phyloP scores from a whole-genome alignment of 92 coral and sea anemone species.

The Anthopleura xanthogrammica region DNA sequence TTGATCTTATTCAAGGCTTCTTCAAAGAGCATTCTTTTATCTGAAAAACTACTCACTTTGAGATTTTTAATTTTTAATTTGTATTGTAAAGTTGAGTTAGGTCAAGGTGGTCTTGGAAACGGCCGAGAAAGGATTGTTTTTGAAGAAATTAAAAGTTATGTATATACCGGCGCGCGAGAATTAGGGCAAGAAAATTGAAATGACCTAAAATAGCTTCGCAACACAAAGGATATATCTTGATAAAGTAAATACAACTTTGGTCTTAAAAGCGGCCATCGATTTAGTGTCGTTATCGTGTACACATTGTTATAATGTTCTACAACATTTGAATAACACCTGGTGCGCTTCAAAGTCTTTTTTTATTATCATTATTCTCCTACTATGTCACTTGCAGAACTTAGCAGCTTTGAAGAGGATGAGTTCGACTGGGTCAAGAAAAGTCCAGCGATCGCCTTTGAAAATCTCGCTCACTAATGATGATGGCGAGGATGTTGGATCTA shows the following conservation, averaged over 20 bases:
- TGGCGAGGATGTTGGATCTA: slow-evolving; percentile 50
- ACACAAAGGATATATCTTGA: background rate
- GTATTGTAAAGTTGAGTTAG: background rate
- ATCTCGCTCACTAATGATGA: slow-evolving; percentile 84
- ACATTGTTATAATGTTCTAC: background rate
- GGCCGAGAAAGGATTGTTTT: no score
- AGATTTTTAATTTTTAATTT: background rate
- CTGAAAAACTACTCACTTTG: background rate
- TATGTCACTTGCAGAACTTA: slow-evolving; percentile 52
- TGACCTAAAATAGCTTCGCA: background rate
- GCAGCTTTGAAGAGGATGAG: slow-evolving; percentile 70
- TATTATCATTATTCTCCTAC: slow-evolving; percentile 6
- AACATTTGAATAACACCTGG: slow-evolving; percentile 19
- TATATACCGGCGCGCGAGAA: background rate
- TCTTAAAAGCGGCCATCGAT: slow-evolving; percentile 5
- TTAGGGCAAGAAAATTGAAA: background rate
- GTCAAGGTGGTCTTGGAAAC: no score
- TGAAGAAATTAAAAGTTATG: no score
- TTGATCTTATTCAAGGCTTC: background rate
- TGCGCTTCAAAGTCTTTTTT: background rate
- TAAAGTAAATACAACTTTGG: background rate
- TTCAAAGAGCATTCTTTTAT: background rate
- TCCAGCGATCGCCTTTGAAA: slow-evolving; percentile 62
- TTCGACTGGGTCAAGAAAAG: slow-evolving; percentile 57
- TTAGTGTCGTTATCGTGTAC: slow-evolving; percentile 6